phyloP scores from a whole-genome alignment of 30 jellyfish, hydroid and myxozoan genomes.

The Haliclystus octoradiatus region DNA sequence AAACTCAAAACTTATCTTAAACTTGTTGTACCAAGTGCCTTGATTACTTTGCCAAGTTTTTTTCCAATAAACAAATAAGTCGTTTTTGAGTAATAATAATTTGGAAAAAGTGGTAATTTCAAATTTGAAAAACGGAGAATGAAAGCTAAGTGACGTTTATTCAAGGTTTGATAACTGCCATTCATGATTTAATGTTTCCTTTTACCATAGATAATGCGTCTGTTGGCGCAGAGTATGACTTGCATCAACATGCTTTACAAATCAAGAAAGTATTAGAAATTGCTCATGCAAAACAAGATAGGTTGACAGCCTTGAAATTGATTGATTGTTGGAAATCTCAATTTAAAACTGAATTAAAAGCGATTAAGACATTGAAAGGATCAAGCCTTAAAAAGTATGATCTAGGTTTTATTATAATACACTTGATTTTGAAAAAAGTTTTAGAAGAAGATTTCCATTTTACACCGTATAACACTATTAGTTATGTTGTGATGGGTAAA shows the following conservation, averaged over 20 bases:
- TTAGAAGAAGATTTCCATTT: constrained; percentile 73
- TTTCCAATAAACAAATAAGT: too few species aligned
- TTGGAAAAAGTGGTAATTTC: too few species aligned
- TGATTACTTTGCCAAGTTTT: too few species aligned
- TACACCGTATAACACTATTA: constrained; percentile 64
- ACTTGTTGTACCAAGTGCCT: too few species aligned
- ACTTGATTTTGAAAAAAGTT: constrained; percentile 38
- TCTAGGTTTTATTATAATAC: constrained; percentile 40
- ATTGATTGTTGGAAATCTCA: background rate
- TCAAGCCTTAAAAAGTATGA: constrained; percentile 10
- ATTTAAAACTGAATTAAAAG: background rate
- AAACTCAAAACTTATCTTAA: too few species aligned
- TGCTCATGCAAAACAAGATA: constrained; percentile 45
- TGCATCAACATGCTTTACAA: constrained; percentile 19
- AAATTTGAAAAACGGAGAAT: too few species aligned
- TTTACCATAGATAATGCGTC: background rate
- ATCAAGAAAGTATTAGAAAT: constrained; percentile 22
- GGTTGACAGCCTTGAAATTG: constrained; percentile 62
- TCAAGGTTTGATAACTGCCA: too few species aligned
- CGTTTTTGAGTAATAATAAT: too few species aligned
- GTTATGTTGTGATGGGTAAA: constrained; percentile 55
- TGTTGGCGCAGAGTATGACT: too few species aligned
- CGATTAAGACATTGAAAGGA: background rate
- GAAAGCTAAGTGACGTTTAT: too few species aligned
- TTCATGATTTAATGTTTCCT: background rate